Evolutionary conservation across 2,797 vertebrate species (phyloP), one percentile per base, ranked within the genome.

Genomic region (Smutsia temminckii): DNA sequence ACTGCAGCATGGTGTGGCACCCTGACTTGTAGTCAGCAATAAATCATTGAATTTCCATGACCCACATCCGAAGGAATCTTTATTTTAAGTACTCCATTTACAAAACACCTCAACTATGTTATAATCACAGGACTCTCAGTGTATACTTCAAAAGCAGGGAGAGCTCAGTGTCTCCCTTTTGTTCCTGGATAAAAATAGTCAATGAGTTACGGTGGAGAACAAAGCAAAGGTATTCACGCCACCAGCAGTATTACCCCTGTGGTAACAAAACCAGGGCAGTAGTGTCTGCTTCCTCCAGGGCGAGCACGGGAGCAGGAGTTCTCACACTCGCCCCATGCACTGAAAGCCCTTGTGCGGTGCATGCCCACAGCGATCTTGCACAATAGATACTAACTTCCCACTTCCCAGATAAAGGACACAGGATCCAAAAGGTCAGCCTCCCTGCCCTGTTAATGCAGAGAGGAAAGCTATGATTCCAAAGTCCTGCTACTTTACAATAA

Each of bases 101-200:
- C 29, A 93, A 71, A 80, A 88, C 37, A 59, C 32, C 71, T 72
- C n/a, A 55, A 78, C 55, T 72, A 71, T 69, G 77, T 86, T 71
- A 90, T 96, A 81, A 42, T 87, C 74, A 71, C n/a, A 75, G 37
- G 23, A 79, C 68, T 93, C 69, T 89, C 25, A 32, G 42, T 53
- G 72, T 79, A 68, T 13, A 74, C 29, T 66, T 69, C 20, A 91
- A 79, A 95, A 61, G 11, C 61, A 68, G 4, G 42, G 64, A 68
- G 34, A 59, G 17, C 34, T 69, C 69, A 51, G 18, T 79, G 34
- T 66, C 32, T 93, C 66, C 42, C 40, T 81, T 95, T 94, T 74
- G 21, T 55, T 93, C 21, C 37, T 55, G 5, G 32, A n/a, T 83
- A 64, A 93, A 95, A 97, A 81, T n/a, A 92, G 78, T 57, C 51